Base-by-base conservation (phyloP, 1,140 invertebrate genomes). In the Scylla paramamosain region DNA sequence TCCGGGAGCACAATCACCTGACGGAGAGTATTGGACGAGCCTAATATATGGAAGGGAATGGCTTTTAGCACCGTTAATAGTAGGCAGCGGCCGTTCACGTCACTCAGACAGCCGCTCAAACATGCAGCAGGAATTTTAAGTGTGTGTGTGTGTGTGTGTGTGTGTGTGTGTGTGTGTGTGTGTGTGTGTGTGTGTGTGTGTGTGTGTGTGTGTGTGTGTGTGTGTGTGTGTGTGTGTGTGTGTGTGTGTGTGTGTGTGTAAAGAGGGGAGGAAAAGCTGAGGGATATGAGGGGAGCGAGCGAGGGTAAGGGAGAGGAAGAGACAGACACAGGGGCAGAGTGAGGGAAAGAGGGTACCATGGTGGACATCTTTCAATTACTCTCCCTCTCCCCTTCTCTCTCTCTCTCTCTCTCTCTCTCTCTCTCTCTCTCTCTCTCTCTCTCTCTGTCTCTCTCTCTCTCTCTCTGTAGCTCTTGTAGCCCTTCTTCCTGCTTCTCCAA, bases 81-180 rank as follows among this genome's bases (percentile, higher is more conserved):
- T 67, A 39, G 89, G 28, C 77, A 12, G 7, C 28, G 93, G 52
- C 52, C 87, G 59, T 94, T 90, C 28, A 14, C 88, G 94, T 86
- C 94, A 90, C 89, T 92, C 89, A 20, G 89, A 25, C 89, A 10
- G 31, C 28, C 89, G 32, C 0, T 31, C 89, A 95, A 92, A 86
- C 94, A 91, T 95, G 94, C 94, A 95, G 90, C 14, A 83, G 89
- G 94, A 95, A 95, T 95, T 91, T 92, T 95, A 92, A 95, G 90
- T 31, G 94, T 39, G 77, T 83, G 14, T 92, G 52, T 46, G 29
- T n/a, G 84, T 25, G 92, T 46, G 39, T 48, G 48, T 48, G 48
- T 91, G 59, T 29, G 90, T 59, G 46, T 91, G 92, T 93, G 92
- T 82, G 92, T 83, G 92, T 84, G 67, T 29, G 48, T n/a, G 59